phyloP scores from a whole-genome alignment of 2,797 vertebrate species.

The Pseudochromis fuscus region DNA sequence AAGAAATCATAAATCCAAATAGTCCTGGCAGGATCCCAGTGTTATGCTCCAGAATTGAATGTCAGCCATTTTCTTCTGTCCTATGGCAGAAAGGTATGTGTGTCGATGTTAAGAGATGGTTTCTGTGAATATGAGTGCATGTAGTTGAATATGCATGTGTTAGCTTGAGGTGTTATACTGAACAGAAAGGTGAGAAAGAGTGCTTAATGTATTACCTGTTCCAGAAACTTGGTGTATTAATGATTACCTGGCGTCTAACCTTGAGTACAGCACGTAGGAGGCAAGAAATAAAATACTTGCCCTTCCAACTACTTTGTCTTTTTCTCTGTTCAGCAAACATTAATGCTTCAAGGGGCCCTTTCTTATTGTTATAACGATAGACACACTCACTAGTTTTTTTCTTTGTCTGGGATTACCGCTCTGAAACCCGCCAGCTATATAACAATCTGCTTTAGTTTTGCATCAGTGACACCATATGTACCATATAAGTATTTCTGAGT shows the following conservation, averaged over 20 bases:
- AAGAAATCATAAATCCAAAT: constrained; percentile 33
- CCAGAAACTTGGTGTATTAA: constrained; percentile 73
- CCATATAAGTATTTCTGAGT: background rate
- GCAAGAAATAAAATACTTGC: constrained; percentile 16
- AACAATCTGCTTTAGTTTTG: background rate
- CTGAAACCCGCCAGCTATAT: background rate
- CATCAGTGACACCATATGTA: background rate
- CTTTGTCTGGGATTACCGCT: background rate
- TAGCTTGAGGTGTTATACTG: constrained; percentile 16
- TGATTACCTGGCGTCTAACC: constrained; percentile 75
- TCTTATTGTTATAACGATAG: background rate
- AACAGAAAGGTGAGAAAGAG: constrained; percentile 60
- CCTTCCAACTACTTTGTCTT: constrained; percentile 10
- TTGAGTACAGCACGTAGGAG: constrained; percentile 50
- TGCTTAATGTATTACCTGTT: constrained; percentile 78
- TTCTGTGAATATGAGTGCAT: constrained; percentile 11
- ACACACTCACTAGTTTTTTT: background rate
- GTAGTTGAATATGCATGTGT: constrained; percentile 6
- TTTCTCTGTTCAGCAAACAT: background rate
- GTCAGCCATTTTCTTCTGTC: constrained; percentile 48
- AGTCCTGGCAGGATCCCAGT: constrained; percentile 31
- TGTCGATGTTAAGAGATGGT: background rate
- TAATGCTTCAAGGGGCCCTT: background rate
- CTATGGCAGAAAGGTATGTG: constrained; percentile 1
- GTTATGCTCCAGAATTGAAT: constrained; percentile 18